Conservation (phyloP, 2,797 vertebrate genomes). For the Prionace glauca region DNA sequence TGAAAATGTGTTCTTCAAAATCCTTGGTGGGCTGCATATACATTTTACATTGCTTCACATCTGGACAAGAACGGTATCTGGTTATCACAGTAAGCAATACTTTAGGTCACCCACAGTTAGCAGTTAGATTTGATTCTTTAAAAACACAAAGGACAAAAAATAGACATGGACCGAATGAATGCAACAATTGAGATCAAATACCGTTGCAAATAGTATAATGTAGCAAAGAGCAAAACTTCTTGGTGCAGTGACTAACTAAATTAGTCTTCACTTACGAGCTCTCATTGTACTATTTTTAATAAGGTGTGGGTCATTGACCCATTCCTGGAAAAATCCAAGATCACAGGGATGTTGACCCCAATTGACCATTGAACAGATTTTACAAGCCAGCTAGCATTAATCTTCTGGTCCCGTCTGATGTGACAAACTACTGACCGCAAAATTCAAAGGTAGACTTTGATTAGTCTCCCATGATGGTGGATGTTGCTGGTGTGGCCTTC, state of each 20-base stretch:
- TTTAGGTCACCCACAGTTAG: not conserved
- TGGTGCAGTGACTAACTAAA: not conserved
- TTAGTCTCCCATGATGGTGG: not conserved
- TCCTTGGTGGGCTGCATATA: not conserved
- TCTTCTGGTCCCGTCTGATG: not conserved
- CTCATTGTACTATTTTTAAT: not conserved
- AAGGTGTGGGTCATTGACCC: not conserved
- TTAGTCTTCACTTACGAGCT: not conserved
- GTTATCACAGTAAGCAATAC: not conserved
- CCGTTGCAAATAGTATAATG: not conserved
- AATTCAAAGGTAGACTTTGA: not conserved
- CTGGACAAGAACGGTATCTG: not conserved
- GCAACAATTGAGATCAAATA: not conserved
- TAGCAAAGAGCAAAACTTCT: not conserved
- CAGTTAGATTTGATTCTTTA: not conserved
- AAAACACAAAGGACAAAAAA: not conserved
- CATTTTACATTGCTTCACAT: not conserved
- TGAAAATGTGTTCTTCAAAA: not conserved
- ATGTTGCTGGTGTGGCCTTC: not conserved
- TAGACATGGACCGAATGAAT: not conserved
- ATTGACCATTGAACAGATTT: not conserved
- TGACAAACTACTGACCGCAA: conserved; percentile 3
- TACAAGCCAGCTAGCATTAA: not conserved
- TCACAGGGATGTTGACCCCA: conserved; percentile 1
- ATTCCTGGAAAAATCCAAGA: conserved; percentile 22